Evolutionary conservation across 2,113 vertebrate species (phyloP).

Genomic region (Albula glossodonta): DNA sequence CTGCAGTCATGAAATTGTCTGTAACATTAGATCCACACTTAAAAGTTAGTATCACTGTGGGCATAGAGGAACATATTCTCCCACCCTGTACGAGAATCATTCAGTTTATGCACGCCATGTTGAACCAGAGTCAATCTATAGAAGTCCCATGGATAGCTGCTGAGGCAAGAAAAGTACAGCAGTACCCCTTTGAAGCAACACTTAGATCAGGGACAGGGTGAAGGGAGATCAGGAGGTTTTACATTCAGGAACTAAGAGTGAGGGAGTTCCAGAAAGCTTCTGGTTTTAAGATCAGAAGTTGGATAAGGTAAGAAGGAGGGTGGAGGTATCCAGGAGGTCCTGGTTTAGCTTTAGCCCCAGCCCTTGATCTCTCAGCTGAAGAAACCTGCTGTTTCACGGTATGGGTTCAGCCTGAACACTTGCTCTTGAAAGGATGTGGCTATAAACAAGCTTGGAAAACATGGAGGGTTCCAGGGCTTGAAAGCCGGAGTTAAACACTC

Average conservation of each 20-base stretch:
- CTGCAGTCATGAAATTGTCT: neutral
- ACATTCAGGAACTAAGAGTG: too few relatives aligned
- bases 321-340: neutral
- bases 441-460: constrained; percentile 18
- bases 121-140: neutral
- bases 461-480: neutral
- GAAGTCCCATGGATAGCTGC: neutral
- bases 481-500: neutral
- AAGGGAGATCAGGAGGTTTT: too few relatives aligned
- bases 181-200: neutral
- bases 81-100: neutral
- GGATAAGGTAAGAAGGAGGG: neutral
- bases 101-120: neutral
- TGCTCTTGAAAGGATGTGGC: neutral
- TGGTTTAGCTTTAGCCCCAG: neutral
- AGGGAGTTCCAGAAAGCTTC: neutral
- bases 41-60: neutral
- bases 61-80: neutral
- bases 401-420: neutral
- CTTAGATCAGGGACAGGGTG: neutral
- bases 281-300: neutral
- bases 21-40: neutral
- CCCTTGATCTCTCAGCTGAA: neutral
- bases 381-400: neutral
- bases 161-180: constrained; percentile 1